These are phyloP conservation scores for Papilio glaucus DNA, from an alignment of 1,140 invertebrate species.

Conservation along the genomic window DNA sequence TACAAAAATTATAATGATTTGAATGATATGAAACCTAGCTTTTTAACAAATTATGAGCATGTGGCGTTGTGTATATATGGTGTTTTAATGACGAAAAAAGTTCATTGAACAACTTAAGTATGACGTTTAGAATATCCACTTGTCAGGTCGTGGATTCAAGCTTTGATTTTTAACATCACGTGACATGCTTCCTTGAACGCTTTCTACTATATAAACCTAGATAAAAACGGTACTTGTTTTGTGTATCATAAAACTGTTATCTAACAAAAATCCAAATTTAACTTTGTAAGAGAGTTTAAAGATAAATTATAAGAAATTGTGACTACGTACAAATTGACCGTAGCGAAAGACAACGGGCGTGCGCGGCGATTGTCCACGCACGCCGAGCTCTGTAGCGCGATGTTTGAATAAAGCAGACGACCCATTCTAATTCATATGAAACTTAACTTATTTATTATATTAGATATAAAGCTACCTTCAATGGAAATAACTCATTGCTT, in stretches of 20 bases:
- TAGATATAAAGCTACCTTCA: too few species aligned
- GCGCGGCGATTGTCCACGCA: constrained; percentile 59
- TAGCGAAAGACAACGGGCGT: constrained; percentile 24
- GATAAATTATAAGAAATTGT: constrained; percentile 43
- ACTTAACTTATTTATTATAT: not conserved
- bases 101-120: too few species aligned
- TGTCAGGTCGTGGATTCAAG: too few species aligned
- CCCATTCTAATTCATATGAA: constrained; percentile 43
- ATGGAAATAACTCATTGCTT: too few species aligned
- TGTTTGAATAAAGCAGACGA: constrained; percentile 69
- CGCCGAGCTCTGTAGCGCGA: constrained; percentile 59
- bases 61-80: too few species aligned
- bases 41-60: too few species aligned
- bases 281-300: not conserved
- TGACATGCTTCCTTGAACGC: too few species aligned
- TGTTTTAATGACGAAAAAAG: too few species aligned
- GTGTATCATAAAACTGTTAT: not conserved
- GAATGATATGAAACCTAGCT: too few species aligned
- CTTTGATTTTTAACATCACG: too few species aligned
- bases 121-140: too few species aligned
- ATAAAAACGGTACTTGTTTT: not conserved
- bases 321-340: constrained; percentile 56
- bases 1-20: not conserved
- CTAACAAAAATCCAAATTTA: not conserved
- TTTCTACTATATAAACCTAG: too few species aligned